Evolutionary conservation across 2,888 invertebrate species (phyloP).

Genomic region (Drosophila vallismaia): DNA sequence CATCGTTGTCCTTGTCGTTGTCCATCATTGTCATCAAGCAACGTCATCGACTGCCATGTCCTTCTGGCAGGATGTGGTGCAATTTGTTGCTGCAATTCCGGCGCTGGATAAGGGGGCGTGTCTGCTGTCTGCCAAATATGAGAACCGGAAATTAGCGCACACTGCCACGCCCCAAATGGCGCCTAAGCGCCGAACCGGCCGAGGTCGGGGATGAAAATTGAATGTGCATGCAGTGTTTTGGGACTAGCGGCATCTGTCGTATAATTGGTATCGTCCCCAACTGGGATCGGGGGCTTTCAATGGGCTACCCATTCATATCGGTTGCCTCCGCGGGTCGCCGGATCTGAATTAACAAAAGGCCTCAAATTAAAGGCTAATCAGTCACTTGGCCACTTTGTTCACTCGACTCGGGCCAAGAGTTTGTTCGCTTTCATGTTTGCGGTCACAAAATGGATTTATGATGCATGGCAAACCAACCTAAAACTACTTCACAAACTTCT

Average conservation of each 20-base stretch:
- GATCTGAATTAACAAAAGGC: constrained; percentile 75
- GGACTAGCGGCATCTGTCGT: constrained; percentile 43
- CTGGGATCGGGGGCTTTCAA: constrained; percentile 23
- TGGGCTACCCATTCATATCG: constrained; percentile 15
- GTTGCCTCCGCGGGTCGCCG: constrained; percentile 26
- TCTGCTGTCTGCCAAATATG: constrained; percentile 72
- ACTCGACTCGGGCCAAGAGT: constrained; percentile 42
- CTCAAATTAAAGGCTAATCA: constrained; percentile 77
- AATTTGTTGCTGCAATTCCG: constrained; percentile 56
- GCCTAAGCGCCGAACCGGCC: constrained; percentile 8
- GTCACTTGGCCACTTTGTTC: constrained; percentile 66
- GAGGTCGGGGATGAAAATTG: constrained; percentile 52
- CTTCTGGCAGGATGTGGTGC: constrained; percentile 70
- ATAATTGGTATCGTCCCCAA: constrained; percentile 68
- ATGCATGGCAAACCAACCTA: constrained; percentile 32
- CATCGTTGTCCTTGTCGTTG: constrained; percentile 14
- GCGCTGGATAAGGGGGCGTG: constrained; percentile 63
- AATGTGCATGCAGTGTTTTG: constrained; percentile 44
- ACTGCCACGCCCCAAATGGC: constrained; percentile 39
- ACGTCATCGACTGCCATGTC: constrained; percentile 23
- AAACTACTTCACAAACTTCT: constrained; percentile 45
- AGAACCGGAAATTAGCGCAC: constrained; percentile 75
- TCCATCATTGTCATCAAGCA: constrained; percentile 34
- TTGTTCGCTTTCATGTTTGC: neutral
- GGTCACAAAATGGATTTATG: constrained; percentile 45